phyloP scores from a whole-genome alignment of 2,113 vertebrate species.

The Drymodes brunneopygia region DNA sequence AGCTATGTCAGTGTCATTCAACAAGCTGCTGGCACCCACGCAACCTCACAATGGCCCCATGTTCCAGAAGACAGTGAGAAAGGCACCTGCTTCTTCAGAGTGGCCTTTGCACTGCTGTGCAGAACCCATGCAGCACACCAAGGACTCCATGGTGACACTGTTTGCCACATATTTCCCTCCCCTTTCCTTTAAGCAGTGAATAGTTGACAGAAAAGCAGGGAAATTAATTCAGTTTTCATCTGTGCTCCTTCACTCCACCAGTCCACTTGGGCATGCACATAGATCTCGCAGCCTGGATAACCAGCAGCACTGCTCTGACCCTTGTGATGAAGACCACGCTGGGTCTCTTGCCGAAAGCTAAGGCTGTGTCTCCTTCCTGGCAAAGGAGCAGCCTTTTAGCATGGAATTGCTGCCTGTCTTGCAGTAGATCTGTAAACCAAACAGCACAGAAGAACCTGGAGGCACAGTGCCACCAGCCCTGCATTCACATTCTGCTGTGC shows the following conservation, averaged over 20 bases:
- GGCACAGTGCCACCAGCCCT: not conserved
- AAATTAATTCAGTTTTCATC: not conserved
- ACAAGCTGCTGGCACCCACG: not conserved
- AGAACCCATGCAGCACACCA: not conserved
- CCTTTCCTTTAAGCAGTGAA: not conserved
- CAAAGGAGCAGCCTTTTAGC: not conserved
- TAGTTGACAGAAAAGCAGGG: not conserved
- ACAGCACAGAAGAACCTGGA: not conserved
- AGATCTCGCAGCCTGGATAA: not conserved
- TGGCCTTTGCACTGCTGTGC: not conserved
- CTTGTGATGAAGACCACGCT: not conserved
- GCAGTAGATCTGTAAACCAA: not conserved
- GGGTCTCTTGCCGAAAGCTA: not conserved
- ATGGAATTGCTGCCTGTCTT: not conserved
- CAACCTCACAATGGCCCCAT: not conserved
- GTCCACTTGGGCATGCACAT: not conserved
- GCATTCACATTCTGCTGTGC: rapidly evolving
- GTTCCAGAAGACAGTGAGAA: not conserved
- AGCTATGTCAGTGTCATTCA: not conserved
- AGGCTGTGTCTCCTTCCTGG: not conserved
- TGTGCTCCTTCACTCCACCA: not conserved
- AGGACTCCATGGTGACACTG: not conserved
- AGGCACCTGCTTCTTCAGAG: not conserved
- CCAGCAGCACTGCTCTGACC: not conserved
- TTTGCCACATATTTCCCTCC: not conserved